Base-by-base conservation (phyloP, 2,888 invertebrate genomes). In the Penaeus monodon region DNA sequence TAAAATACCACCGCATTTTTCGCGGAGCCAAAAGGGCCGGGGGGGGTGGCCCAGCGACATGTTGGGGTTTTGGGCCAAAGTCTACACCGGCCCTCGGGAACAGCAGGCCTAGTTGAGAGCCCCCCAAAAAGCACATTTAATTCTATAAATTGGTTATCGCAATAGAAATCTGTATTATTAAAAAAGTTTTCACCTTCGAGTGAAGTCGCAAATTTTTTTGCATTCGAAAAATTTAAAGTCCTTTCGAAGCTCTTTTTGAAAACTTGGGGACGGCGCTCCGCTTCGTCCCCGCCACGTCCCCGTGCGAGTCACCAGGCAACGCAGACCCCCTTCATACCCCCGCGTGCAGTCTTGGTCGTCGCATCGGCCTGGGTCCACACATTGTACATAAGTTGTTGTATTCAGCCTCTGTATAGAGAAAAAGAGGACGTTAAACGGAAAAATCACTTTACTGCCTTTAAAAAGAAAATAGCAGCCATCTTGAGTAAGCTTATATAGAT, bases 281-380 rank as follows among this genome's bases (percentile, higher is more conserved):
- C 92, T 96, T 97, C 24, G 96, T 96, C 93, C 96, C 97, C 24
- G 97, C 97, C 4, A 98, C 95, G 91, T 97, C 95, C 0, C 97
- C 97, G 3, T 95, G 95, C 90, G 96, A 96, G 91, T 96, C 95
- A 95, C 95, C 88, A 98, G 93, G 92, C 98, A 98, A 49, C 95
- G 93, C 77, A 97, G 93, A 0, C 97, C 96, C 0, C 98, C 98
- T 90, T 96, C 96, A 92, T 97, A 97, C n/a, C 2, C 97, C 97
- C 29, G 97, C 96, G 92, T 94, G 97, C 81, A 94, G 92, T 98
- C 98, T 0, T 96, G 96, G 90, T 96, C 96, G 92, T 96, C 94
- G 91, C 97, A 97, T 91, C 94, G 93, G 14, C 94, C 94, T 0
- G 96, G 96, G 90, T 96, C 94, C 95, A 91, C 97, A 97, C 73